phyloP scores from a whole-genome alignment of 2,797 vertebrate genomes.

The Forpus xanthops region DNA sequence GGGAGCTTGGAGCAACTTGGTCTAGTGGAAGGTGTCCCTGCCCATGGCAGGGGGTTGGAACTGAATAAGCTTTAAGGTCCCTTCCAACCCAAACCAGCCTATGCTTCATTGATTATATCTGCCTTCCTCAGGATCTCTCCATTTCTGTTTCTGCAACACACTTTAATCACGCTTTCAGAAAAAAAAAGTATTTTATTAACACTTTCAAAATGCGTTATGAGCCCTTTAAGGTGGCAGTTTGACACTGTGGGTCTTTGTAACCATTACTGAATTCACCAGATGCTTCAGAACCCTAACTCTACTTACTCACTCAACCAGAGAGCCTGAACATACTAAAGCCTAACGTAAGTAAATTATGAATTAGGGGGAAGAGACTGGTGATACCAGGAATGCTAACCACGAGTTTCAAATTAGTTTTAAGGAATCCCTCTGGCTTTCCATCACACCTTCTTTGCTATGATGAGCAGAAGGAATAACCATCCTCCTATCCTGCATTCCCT shows the following conservation, averaged over 20 bases:
- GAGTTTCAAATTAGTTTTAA: not conserved
- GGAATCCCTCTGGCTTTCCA: not conserved
- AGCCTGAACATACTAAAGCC: not conserved
- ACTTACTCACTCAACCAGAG: not conserved
- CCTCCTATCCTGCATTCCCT: not conserved
- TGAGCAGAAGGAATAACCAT: not conserved
- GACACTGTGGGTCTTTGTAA: not conserved
- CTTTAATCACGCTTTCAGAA: not conserved
- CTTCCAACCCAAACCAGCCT: not conserved
- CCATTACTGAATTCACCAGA: not conserved
- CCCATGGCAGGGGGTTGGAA: rapidly evolving
- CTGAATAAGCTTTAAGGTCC: not conserved
- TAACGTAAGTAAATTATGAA: not conserved
- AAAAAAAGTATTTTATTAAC: not conserved
- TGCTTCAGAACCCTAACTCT: not conserved
- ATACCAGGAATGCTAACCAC: not conserved
- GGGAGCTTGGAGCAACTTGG: not conserved
- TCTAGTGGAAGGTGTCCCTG: not conserved
- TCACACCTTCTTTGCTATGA: not conserved
- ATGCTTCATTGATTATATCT: not conserved
- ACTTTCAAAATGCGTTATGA: not conserved
- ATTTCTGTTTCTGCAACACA: not conserved
- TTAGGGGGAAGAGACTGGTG: not conserved
- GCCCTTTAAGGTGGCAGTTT: not conserved
- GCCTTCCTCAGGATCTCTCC: not conserved